Evolutionary conservation across 2,888 invertebrate genomes (phyloP).

Genomic region (Troglohyphantes excavatus): DNA sequence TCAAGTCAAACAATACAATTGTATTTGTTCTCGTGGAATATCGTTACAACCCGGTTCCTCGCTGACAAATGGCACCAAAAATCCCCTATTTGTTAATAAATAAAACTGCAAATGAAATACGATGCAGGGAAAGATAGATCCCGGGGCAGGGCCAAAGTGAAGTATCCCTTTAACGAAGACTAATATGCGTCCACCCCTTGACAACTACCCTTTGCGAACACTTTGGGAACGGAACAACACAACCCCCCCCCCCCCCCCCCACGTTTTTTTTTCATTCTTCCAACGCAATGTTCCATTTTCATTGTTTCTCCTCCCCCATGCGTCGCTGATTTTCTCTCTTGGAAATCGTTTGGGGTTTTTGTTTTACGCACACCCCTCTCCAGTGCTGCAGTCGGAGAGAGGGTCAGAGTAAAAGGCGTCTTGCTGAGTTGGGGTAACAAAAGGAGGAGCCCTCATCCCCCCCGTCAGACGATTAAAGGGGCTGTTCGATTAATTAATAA

Average conservation of each 20-base stretch:
- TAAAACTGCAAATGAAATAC: slow-evolving; percentile 1
- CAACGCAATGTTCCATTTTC: neutral
- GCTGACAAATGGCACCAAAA: neutral
- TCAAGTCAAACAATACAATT: too few species aligned
- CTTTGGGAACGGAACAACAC: neutral
- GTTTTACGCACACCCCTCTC: neutral
- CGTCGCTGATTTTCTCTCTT: neutral
- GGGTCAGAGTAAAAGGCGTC: neutral
- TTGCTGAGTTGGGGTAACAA: neutral
- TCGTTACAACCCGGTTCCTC: too few species aligned
- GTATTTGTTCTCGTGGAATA: too few species aligned
- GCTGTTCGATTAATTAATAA: neutral
- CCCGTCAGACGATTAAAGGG: neutral
- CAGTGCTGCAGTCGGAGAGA: neutral
- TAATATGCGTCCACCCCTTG: neutral
- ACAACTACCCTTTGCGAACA: neutral
- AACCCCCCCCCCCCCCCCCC: too few species aligned
- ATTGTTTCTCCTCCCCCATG: neutral
- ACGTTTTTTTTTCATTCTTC: neutral
- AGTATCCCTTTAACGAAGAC: neutral
- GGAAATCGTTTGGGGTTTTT: neutral
- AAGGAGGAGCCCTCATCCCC: neutral
- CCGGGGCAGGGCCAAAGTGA: neutral
- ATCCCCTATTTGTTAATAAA: neutral
- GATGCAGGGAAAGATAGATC: neutral